Conservation (phyloP, 2,888 invertebrate genomes). For the Deilephila elpenor region DNA sequence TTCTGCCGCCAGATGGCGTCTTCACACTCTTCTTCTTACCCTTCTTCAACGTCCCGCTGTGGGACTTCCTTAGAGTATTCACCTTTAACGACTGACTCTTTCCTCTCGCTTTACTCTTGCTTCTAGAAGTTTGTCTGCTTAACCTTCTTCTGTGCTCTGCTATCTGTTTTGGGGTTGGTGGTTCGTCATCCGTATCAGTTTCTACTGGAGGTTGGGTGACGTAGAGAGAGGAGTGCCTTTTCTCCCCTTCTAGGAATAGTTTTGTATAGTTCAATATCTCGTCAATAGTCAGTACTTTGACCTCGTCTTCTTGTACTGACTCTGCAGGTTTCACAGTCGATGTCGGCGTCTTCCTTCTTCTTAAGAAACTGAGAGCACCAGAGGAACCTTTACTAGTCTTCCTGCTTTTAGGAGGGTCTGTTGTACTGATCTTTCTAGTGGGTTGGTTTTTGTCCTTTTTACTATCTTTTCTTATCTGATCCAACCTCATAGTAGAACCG, state of each 20-base stretch:
- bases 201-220: conserved; percentile 62
- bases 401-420: conserved; percentile 69
- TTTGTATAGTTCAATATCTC: conserved; percentile 72
- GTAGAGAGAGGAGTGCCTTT: conserved; percentile 61
- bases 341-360: conserved; percentile 75
- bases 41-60: conserved; percentile 78
- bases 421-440: conserved; percentile 67
- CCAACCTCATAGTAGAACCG: conserved; percentile 69
- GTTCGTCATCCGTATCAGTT: conserved; percentile 74
- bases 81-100: conserved; percentile 78
- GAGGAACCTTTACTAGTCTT: conserved; percentile 78
- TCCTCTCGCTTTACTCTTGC: conserved; percentile 78
- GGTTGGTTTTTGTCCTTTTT: conserved; percentile 73
- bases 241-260: conserved; percentile 75
- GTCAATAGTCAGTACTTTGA: conserved; percentile 60
- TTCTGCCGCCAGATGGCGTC: conserved; percentile 64
- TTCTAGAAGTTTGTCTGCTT: conserved; percentile 77
- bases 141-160: conserved; percentile 74
- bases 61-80: conserved; percentile 75
- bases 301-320: conserved; percentile 70
- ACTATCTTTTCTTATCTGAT: conserved; percentile 71
- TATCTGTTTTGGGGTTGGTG: conserved; percentile 64
- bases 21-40: conserved; percentile 74
- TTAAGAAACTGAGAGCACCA: conserved; percentile 73
- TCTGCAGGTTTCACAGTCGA: conserved; percentile 67